Conservation (phyloP, 2,113 vertebrate species). For the Hippolais icterina region DNA sequence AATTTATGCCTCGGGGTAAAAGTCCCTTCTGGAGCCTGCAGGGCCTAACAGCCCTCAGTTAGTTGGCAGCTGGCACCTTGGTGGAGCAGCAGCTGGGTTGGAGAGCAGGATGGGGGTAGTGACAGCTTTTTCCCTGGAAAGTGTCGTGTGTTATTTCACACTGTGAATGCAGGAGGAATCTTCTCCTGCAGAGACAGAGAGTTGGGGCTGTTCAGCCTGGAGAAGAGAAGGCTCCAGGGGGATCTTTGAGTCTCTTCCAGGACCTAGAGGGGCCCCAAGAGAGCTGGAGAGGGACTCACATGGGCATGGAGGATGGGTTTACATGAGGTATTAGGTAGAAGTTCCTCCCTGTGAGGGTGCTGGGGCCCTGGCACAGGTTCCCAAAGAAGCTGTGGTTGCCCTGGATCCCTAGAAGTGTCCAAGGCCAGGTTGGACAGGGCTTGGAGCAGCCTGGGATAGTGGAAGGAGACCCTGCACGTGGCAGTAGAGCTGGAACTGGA, state of each 20-base stretch:
- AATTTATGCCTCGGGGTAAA: background rate
- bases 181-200: background rate
- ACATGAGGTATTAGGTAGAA: background rate
- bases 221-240: background rate
- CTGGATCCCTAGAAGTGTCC: background rate
- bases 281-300: background rate
- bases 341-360: background rate
- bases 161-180: background rate
- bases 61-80: background rate
- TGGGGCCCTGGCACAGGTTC: background rate
- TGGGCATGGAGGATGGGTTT: background rate
- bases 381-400: background rate
- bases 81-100: background rate
- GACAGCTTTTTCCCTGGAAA: background rate
- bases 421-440: fast-evolving
- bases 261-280: background rate
- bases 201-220: background rate
- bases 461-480: background rate
- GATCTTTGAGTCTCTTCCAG: background rate
- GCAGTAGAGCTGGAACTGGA: background rate
- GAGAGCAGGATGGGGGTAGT: no score
- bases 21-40: background rate
- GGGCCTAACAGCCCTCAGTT: background rate
- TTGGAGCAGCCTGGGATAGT: fast-evolving
- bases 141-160: background rate